Conservation (phyloP, 2,797 vertebrate species). For the Cichlasoma orientale region DNA sequence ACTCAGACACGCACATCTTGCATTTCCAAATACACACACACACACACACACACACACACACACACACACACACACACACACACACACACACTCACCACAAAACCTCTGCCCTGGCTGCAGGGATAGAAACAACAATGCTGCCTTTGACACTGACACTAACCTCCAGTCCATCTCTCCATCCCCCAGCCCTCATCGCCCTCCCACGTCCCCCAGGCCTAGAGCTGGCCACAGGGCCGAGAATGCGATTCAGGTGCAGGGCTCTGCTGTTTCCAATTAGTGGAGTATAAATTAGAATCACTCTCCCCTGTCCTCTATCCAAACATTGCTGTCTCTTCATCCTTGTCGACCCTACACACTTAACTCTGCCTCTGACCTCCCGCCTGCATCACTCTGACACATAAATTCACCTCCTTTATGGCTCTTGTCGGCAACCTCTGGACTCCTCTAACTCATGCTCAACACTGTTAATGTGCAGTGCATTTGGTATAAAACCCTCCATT, state of each 20-base stretch:
- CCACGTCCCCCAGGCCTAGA: conserved; percentile 55
- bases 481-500: conserved; percentile 63
- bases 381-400: conserved; percentile 68
- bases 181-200: conserved; percentile 71
- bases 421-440: conserved; percentile 73
- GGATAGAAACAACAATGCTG: conserved; percentile 75
- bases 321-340: conserved; percentile 76
- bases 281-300: conserved; percentile 81
- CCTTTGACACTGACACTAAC: conserved; percentile 81
- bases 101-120: conserved; percentile 54
- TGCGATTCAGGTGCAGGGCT: conserved; percentile 82
- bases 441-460: conserved; percentile 61
- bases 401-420: conserved; percentile 79
- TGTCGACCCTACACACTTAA: conserved; percentile 76
- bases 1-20: conserved; percentile 40
- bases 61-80: conserved; percentile 52
- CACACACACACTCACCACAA: conserved; percentile 30
- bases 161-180: conserved; percentile 53
- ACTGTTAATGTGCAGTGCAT: conserved; percentile 54
- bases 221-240: conserved; percentile 60
- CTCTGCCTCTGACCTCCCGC: conserved; percentile 74
- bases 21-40: neutral
- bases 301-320: conserved; percentile 76
- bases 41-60: conserved; percentile 15
- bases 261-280: conserved; percentile 84